These are phyloP conservation scores for Pygocentrus nattereri DNA, from an alignment of 2,797 vertebrate species.

Conservation along the genomic window DNA sequence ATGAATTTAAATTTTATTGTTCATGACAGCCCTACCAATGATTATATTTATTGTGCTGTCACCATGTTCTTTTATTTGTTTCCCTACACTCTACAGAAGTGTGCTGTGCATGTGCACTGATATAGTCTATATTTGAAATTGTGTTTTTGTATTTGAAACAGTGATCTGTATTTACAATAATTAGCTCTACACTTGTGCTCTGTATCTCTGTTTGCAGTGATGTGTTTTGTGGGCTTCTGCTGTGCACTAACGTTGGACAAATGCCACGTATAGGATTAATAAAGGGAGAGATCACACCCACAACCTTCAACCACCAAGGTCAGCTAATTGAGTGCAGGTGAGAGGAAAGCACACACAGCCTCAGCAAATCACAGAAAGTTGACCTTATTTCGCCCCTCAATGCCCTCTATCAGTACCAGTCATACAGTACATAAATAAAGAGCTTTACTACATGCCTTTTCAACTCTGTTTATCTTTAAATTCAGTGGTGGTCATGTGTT, in stretches of 20 bases:
- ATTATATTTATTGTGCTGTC: too few relatives aligned
- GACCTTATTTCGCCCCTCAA: neutral
- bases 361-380: neutral
- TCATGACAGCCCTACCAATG: too few relatives aligned
- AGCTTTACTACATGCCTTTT: neutral
- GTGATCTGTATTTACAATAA: neutral
- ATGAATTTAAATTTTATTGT: too few relatives aligned
- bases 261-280: slow-evolving; percentile 90
- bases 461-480: neutral
- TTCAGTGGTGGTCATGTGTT: slow-evolving; percentile 94
- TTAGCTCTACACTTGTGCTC: neutral
- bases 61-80: too few relatives aligned
- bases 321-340: slow-evolving; percentile 97
- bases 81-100: neutral
- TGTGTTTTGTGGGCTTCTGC: slow-evolving; percentile 96
- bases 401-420: too few relatives aligned
- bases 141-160: neutral
- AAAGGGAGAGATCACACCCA: slow-evolving; percentile 93
- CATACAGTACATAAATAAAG: neutral
- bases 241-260: slow-evolving; percentile 92
- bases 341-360: slow-evolving; percentile 38
- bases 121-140: neutral
- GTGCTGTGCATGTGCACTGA: neutral
- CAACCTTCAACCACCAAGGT: slow-evolving; percentile 95
- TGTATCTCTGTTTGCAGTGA: slow-evolving; percentile 78